Conservation (phyloP, 2,113 vertebrate genomes). For the Lonchura striata region DNA sequence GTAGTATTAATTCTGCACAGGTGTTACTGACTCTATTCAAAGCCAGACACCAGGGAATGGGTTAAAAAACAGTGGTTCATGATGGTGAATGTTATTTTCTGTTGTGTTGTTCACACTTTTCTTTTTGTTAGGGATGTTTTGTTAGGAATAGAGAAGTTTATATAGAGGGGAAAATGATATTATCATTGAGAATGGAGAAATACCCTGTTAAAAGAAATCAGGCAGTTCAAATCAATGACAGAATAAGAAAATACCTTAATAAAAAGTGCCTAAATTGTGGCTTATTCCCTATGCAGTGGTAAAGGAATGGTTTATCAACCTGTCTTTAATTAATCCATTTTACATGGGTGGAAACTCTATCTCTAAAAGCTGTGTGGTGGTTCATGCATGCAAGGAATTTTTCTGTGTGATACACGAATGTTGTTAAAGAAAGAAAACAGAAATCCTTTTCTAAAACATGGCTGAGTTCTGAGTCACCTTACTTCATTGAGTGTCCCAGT, state of each 20-base stretch:
- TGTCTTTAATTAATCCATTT: not conserved
- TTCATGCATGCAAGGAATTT: not conserved
- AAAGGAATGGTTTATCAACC: not conserved
- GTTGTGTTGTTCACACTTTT: not conserved
- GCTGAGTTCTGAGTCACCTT: not conserved
- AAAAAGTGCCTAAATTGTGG: not conserved
- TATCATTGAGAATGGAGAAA: not conserved
- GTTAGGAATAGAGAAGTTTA: not conserved
- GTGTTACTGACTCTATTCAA: not conserved
- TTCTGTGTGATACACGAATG: not conserved
- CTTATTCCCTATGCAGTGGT: not conserved
- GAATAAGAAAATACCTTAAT: not conserved
- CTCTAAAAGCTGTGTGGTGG: not conserved
- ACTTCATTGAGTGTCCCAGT: not conserved
- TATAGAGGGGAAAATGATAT: not conserved
- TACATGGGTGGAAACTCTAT: not conserved
- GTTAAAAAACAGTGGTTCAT: not conserved
- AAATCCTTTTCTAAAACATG: not conserved
- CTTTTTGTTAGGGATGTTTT: not conserved
- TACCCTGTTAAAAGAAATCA: rapidly evolving
- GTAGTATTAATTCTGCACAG: not conserved
- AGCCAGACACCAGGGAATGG: not conserved
- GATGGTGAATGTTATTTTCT: not conserved
- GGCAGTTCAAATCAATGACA: not conserved
- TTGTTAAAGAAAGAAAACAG: not conserved